Base-by-base conservation (phyloP, 1,140 invertebrate species). In the Achatina immaculata region DNA sequence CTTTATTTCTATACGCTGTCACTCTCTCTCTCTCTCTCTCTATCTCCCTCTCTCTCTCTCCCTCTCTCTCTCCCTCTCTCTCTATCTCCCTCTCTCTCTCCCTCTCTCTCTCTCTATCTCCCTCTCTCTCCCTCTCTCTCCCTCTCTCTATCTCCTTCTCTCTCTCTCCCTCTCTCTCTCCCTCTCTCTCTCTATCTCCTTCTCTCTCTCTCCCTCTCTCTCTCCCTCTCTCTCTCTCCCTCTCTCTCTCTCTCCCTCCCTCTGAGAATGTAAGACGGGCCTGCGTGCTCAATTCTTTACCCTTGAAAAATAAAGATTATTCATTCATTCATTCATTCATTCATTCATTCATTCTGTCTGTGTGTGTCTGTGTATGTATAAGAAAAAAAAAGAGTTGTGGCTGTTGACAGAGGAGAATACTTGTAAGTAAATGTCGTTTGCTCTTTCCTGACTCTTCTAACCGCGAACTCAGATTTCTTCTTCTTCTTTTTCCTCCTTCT, bases 31-130 rank as follows among this genome's bases (percentile, higher is more conserved):
- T 71, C 38, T 71, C 68, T 71, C 68, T 36, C 38, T 71, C 38
- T 36, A 14, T 71, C 38, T 71, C 68, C 36, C 68, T 71, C 68
- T 71, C 68, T 71, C 38, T 71, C 68, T 71, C 68, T 71, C 68
- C 34, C 68, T 71, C 68, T 71, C 68, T 71, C 38, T 71, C 68
- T 71, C 40, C 34, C 40, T 71, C 40, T 71, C 40, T 38, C 68
- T 68, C 65, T 68, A 14, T 68, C n/a, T 72, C n/a, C 34, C 43
- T 31, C 34, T 75, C 43, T 58, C 34, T 75, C n/a, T 48, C 40
- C 42, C 21, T 74, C 40, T 43, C 24, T 74, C 7, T 74, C 28
- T 74, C 73, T 75, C 6, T 75, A 31, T 75, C 4, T 55, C 73
- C n/a, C 1, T 55, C 45, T 58, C 9, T 58, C 31, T 75, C 9